A percentile compares a stretch with the other conserved stretches of the same genome.
Evolutionary conservation across 2,113 vertebrate genomes (phyloP).

Genomic region (Pogonocichla stellata): DNA sequence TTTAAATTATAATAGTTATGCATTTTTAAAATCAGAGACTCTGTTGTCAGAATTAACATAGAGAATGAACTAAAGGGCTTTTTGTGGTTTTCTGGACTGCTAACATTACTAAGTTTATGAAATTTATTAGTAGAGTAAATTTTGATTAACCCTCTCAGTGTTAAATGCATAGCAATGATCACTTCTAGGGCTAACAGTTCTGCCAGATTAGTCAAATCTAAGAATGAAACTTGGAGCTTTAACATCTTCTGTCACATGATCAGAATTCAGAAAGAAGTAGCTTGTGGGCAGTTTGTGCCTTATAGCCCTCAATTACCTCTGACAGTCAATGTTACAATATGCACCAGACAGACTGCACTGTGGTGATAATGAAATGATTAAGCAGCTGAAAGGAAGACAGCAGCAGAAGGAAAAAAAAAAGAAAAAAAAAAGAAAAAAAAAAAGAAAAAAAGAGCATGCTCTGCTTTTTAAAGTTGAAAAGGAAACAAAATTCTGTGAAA

Average conservation of each 20-base stretch:
- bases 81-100: not conserved
- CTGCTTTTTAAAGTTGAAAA: not conserved
- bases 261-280: not conserved
- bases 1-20: not conserved
- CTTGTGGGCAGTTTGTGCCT: not conserved
- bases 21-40: not conserved
- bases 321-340: not conserved
- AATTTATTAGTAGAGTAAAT: not conserved
- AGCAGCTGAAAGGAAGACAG: not conserved
- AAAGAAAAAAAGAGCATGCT: not conserved
- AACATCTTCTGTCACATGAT: not conserved
- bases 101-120: not conserved
- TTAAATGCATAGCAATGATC: not conserved
- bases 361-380: not conserved
- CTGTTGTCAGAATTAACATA: not conserved
- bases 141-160: not conserved
- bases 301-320: not conserved
- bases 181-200: not conserved
- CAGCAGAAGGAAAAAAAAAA: not conserved
- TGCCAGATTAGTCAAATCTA: not conserved
- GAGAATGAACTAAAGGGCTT: not conserved
- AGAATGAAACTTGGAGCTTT: not conserved
- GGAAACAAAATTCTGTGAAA: not conserved
- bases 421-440: not conserved
- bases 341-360: not conserved